Evolutionary conservation across 2,888 invertebrate genomes (phyloP), one percentile per base, ranked within the genome.

Genomic region (Melipona bicolor): DNA sequence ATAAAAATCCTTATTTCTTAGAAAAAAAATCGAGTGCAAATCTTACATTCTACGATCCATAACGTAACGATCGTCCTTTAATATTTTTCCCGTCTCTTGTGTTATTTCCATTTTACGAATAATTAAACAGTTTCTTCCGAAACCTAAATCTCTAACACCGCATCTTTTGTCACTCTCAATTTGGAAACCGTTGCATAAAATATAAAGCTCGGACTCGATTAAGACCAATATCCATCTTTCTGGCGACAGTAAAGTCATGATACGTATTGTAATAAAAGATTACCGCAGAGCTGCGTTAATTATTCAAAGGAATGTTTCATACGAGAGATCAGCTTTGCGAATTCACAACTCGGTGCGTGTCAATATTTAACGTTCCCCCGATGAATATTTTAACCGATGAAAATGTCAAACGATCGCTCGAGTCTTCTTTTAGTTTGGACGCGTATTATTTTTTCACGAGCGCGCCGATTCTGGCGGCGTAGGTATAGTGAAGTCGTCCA

Each of bases 401-500:
- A 32, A 36, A 64, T 36, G 61, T 65, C 71, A 43, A 50, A 61
- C 27, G 43, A 21, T 4, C 11, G 32, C 4, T 19, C 27, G 27
- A 59, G 50, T 50, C 21, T 21, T 11, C 24, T 21, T 49, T 61
- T 19, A 32, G 32, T 75, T 64, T 6, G 4, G 24, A 9, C 56
- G 21, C 36, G 15, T 32, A 43, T 70, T 49, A 59, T 65, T 59
- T 59, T 49, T 43, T 70, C 52, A 52, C 24, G 73, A 54, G 49
- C 49, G 43, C n/a, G n/a, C 3, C 27, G n/a, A n/a, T 56, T 52
- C 73, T n/a, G n/a, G 3, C 32, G 5, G 15, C 4, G 73, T 19
- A n/a, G 36, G 52, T 21, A 32, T 52, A 79, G 73, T 64, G 73
- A 73, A 62, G 54, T 64, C 49, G 56, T 69, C 61, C 2, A 52